Evolutionary conservation across 2,888 invertebrate genomes (phyloP).

Genomic region (Sinohyriopsis cumingii): DNA sequence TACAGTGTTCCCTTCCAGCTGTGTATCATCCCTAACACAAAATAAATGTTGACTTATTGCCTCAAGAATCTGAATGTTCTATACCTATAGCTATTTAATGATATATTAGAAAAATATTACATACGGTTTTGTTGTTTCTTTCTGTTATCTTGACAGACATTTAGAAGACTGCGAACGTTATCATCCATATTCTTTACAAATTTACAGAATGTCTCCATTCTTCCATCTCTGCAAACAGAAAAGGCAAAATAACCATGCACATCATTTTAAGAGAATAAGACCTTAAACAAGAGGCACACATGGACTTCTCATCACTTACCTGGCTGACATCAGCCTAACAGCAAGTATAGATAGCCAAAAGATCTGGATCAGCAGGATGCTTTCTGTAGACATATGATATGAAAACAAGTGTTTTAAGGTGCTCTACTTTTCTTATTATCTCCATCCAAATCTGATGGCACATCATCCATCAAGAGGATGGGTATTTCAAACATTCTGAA

Average conservation of each 20-base stretch:
- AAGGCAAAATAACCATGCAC: slow-evolving; percentile 9
- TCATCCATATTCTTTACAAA: slow-evolving; percentile 91
- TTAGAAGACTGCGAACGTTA: slow-evolving; percentile 87
- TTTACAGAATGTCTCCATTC: slow-evolving; percentile 86
- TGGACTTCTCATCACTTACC: background rate
- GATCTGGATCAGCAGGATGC: background rate
- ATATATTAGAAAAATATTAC: slow-evolving; percentile 36
- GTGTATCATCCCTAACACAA: too few species aligned
- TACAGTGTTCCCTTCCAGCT: too few species aligned
- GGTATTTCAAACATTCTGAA: too few species aligned
- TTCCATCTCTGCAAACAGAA: slow-evolving; percentile 77
- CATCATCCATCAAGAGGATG: too few species aligned
- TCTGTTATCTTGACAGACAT: slow-evolving; percentile 86
- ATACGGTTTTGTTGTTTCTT: slow-evolving; percentile 86
- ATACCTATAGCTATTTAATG: too few species aligned
- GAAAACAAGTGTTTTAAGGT: too few species aligned
- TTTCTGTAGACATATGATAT: too few species aligned
- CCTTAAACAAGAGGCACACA: background rate
- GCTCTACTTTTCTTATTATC: too few species aligned
- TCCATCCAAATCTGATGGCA: too few species aligned
- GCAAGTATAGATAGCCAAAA: background rate
- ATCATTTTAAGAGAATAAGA: slow-evolving; percentile 1
- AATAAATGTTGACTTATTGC: too few species aligned
- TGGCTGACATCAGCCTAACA: background rate
- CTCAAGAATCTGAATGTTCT: too few species aligned